Conservation (phyloP, 2,113 vertebrate species). For the Eudyptes chrysolophus region DNA sequence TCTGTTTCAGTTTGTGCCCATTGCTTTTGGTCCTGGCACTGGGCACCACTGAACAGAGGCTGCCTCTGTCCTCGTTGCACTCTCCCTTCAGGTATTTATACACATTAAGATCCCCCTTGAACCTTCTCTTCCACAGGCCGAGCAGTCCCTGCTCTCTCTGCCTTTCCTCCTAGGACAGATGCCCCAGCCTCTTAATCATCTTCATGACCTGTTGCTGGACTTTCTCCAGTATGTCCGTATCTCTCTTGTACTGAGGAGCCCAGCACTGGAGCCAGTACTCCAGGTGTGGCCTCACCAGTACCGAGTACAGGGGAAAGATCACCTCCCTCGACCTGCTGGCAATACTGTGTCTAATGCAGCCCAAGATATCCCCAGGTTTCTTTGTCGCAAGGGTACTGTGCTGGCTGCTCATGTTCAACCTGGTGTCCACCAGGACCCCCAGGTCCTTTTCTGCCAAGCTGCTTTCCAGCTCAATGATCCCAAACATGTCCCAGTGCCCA, state of each 20-base stretch:
- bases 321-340: background rate
- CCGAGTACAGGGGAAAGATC: background rate
- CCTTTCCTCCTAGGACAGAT: background rate
- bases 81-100: background rate
- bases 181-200: background rate
- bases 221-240: background rate
- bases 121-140: background rate
- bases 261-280: background rate
- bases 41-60: background rate
- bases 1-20: background rate
- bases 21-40: background rate
- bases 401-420: background rate
- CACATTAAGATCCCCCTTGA: background rate
- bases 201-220: no score
- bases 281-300: background rate
- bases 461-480: background rate
- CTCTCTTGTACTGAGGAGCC: background rate
- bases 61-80: accelerated
- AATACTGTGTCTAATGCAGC: background rate
- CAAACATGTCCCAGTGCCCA: background rate
- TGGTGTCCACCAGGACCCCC: background rate
- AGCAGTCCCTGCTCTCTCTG: background rate
- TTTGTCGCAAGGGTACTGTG: background rate
- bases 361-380: background rate
- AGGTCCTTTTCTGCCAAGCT: background rate